Percentiles rank a stretch among this genome's conserved stretches.
phyloP scores from a whole-genome alignment of 1,140 invertebrate genomes.

The Caenorhabditis brenneri region DNA sequence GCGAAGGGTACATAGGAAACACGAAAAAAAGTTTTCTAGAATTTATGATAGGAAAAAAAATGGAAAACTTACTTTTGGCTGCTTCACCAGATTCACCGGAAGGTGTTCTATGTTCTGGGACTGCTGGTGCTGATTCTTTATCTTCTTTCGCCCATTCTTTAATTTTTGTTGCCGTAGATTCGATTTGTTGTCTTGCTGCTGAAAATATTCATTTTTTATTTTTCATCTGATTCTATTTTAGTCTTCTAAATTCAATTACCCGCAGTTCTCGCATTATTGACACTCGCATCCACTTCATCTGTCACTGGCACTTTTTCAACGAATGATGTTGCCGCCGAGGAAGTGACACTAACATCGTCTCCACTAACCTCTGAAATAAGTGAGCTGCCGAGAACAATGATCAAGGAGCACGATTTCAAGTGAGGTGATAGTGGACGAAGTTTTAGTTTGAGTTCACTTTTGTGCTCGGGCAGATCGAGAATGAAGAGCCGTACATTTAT shows the following conservation, averaged over 20 bases:
- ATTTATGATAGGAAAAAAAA: too few species aligned
- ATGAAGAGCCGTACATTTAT: slow-evolving; percentile 64
- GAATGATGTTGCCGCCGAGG: neutral
- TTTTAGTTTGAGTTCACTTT: slow-evolving; percentile 63
- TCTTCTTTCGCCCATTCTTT: slow-evolving; percentile 2
- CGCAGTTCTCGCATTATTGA: neutral
- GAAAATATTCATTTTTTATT: neutral
- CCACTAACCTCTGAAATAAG: slow-evolving; percentile 53
- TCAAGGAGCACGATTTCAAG: slow-evolving; percentile 55
- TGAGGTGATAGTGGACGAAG: slow-evolving; percentile 60
- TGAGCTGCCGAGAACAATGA: slow-evolving; percentile 54
- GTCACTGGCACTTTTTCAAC: slow-evolving; percentile 16
- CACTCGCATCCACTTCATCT: slow-evolving; percentile 8
- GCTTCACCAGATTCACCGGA: neutral
- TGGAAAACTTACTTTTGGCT: neutral
- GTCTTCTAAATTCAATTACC: neutral
- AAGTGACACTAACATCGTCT: slow-evolving; percentile 29
- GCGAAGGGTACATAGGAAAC: neutral
- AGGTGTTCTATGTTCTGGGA: neutral
- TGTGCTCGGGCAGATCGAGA: slow-evolving; percentile 54
- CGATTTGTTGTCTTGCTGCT: slow-evolving; percentile 23
- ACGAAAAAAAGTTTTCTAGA: too few species aligned
- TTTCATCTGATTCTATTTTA: neutral
- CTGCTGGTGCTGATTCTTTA: neutral
- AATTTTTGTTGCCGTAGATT: neutral